Evolutionary conservation across 2,113 vertebrate genomes (phyloP).

Genomic region (Cynopterus brachyotis): DNA sequence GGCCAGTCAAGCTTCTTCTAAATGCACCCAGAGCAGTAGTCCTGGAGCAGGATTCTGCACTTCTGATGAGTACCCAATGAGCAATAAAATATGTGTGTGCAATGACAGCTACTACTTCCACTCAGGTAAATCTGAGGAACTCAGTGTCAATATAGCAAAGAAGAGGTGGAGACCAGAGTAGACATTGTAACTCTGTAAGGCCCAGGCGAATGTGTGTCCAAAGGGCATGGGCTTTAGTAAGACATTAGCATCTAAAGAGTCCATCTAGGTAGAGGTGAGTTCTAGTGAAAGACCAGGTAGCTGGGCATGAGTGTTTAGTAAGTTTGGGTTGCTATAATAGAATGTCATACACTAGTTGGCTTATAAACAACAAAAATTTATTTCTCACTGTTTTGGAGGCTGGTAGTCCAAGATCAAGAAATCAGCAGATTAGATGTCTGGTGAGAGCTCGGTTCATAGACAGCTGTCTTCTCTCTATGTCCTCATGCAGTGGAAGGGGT

Average conservation of each 20-base stretch:
- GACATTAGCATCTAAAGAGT: neutral
- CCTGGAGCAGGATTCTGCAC: neutral
- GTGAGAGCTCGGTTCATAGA: neutral
- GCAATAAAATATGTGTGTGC: neutral
- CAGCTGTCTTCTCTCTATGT: neutral
- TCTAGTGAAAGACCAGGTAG: neutral
- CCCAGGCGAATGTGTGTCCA: neutral
- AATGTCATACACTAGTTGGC: neutral
- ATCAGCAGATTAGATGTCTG: neutral
- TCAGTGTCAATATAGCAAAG: neutral
- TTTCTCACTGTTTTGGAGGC: too few species aligned
- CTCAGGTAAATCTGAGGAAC: slow-evolving; percentile 3
- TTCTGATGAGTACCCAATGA: neutral
- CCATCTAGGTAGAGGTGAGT: neutral
- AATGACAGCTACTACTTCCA: neutral
- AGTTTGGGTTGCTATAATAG: neutral
- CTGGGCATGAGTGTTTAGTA: neutral
- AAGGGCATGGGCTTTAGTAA: neutral
- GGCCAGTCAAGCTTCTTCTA: neutral
- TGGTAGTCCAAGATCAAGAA: too few species aligned
- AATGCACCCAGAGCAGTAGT: neutral
- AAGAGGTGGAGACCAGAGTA: neutral
- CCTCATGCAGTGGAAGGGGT: neutral
- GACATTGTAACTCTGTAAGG: neutral
- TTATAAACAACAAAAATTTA: neutral